Percentiles rank a stretch among this genome's conserved stretches.
These are phyloP conservation scores for Uropsilus gracilis DNA, from an alignment of 2,113 vertebrate species.

Conservation along the genomic window DNA sequence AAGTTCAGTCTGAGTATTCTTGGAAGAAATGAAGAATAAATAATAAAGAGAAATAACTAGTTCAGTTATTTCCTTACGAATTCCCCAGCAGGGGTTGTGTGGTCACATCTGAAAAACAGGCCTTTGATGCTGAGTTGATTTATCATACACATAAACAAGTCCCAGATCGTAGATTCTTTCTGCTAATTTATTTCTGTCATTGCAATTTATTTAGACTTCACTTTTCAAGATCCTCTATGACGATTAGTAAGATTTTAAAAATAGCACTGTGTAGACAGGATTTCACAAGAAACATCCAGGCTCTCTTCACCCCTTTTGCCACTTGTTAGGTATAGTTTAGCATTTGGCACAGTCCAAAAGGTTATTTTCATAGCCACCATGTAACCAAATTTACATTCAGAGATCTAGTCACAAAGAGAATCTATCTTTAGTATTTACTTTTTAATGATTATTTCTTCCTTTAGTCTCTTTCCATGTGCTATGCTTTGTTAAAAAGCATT, in stretches of 20 bases:
- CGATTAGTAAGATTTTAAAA: constrained; percentile 36
- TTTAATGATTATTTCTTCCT: neutral
- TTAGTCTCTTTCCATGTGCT: neutral
- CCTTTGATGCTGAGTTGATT: constrained; percentile 16
- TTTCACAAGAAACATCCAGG: neutral
- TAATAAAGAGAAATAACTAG: neutral
- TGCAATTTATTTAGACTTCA: constrained; percentile 8
- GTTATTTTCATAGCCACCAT: neutral
- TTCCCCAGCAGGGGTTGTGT: neutral
- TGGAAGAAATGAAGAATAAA: constrained; percentile 36
- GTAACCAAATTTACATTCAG: neutral
- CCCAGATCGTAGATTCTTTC: constrained; percentile 23
- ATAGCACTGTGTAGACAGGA: neutral
- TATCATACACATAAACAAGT: neutral
- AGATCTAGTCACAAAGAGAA: neutral
- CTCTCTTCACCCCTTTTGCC: neutral
- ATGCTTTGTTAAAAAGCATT: neutral
- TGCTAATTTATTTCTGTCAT: neutral
- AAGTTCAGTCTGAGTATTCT: neutral
- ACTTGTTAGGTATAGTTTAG: neutral
- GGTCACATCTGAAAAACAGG: neutral
- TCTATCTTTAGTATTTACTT: neutral
- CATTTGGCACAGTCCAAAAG: neutral
- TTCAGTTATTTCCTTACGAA: neutral
- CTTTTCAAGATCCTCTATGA: neutral